Base-by-base conservation (phyloP, 2,797 vertebrate species). In the Vespertilio murinus region DNA sequence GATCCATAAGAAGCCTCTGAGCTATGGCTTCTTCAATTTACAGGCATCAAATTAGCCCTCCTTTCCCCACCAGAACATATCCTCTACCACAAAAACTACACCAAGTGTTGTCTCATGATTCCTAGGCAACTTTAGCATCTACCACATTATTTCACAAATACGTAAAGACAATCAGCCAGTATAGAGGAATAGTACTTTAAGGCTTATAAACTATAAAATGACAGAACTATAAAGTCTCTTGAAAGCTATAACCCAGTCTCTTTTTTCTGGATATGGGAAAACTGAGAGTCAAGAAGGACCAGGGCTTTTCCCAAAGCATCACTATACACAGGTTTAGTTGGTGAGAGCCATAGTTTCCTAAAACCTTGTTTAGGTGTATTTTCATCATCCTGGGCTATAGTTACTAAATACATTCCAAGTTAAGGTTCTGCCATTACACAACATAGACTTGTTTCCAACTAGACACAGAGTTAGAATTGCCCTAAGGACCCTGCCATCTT, bases 371-470 rank as follows among this genome's bases (percentile, higher is more conserved):
- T 35, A 94, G 16, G 4, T 22, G 6, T 79, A 40, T 67, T 85
- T 89, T 91, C 25, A 45, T 9, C 59, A 40, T 81, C 69, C 65
- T 83, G 30, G 49, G 45, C 20, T 74, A 59, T 23, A 25, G 30
- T n/a, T 73, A 75, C 28, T 33, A 85, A 88, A 61, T 28, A 49
- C 9, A 28, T 73, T 92, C 40, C 40, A 74, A 88, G 42, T 49
- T 88, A 69, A 93, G 13, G 22, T 35, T 14, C 30, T 91, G 17
- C 23, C 65, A 64, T 70, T 79, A 45, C 33, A 74, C 11, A 94
- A 64, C 35, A 23, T 38, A 78, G 45, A 2, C n/a, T 88, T 87
- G 88, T 90, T 94, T 94, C n/a, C 70, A 92, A 75, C 6, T 8
- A 59, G 73, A 88, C 18, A 84, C 52, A 90, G 23, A 91, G 28